Conservation (phyloP, 2,888 invertebrate species). For the Phaedon cochleariae region DNA sequence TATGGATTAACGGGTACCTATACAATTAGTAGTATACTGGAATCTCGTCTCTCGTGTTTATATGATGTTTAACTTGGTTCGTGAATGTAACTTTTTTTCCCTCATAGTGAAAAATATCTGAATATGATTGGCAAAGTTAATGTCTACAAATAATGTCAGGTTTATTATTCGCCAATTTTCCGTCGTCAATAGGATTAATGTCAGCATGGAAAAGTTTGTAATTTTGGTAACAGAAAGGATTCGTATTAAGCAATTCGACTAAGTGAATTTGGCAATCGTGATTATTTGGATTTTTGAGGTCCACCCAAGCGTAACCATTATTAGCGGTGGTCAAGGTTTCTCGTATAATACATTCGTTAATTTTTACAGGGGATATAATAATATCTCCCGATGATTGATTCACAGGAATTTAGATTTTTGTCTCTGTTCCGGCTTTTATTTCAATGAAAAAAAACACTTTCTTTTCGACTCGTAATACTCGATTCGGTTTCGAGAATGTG, state of each 20-base stretch:
- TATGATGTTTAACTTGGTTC: constrained; percentile 25
- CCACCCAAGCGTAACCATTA: too few species aligned
- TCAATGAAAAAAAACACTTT: not conserved
- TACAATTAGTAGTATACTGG: constrained; percentile 19
- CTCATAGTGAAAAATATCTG: constrained; percentile 20
- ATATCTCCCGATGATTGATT: not conserved
- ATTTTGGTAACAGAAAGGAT: too few species aligned
- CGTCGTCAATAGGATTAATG: too few species aligned
- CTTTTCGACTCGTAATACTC: not conserved
- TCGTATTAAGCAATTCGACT: too few species aligned
- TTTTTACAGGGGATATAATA: too few species aligned
- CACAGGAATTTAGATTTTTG: not conserved
- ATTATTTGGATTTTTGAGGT: too few species aligned
- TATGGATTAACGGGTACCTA: constrained; percentile 14
- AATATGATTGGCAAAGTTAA: not conserved
- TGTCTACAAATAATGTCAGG: not conserved
- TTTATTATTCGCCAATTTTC: not conserved
- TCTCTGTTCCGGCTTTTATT: not conserved
- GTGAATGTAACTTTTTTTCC: constrained; percentile 20
- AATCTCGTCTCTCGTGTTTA: constrained; percentile 25
- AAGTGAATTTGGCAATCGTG: too few species aligned
- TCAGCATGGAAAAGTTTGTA: too few species aligned
- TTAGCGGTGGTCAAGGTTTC: too few species aligned
- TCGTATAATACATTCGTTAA: too few species aligned
- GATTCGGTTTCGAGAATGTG: too few species aligned